Percentiles rank a stretch among this genome's conserved stretches.
phyloP scores from a whole-genome alignment of 1,140 invertebrate species.

The Spodoptera litura region DNA sequence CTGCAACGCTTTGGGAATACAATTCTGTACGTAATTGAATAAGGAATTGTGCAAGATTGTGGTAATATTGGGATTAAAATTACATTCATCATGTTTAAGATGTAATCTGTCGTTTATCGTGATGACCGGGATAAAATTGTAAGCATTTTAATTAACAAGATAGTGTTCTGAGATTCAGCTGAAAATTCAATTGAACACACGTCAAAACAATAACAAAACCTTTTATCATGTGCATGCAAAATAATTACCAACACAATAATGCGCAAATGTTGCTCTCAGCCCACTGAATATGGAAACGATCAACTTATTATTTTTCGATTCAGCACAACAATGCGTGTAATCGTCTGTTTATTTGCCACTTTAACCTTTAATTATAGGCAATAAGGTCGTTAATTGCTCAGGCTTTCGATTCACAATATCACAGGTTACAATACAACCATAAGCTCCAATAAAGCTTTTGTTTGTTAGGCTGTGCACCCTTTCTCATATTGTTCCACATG shows the following conservation, averaged over 20 bases:
- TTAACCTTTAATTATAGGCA: slow-evolving; percentile 23
- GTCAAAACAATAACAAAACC: slow-evolving; percentile 39
- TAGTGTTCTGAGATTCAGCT: no score
- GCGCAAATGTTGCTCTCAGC: slow-evolving; percentile 37
- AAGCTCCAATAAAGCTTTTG: slow-evolving; percentile 61
- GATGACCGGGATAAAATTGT: no score
- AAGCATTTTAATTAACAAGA: no score
- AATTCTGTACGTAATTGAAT: neutral
- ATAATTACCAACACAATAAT: slow-evolving; percentile 42
- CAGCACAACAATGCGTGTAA: slow-evolving; percentile 46
- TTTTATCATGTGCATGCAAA: slow-evolving; percentile 40
- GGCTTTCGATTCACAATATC: slow-evolving; percentile 46
- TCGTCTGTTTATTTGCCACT: slow-evolving; percentile 24
- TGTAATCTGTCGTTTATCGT: no score
- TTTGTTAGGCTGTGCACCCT: slow-evolving; percentile 65
- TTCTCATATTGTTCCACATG: slow-evolving; percentile 78
- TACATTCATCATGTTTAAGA: no score
- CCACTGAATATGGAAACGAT: slow-evolving; percentile 43
- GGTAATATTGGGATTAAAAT: neutral
- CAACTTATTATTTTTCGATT: slow-evolving; percentile 49
- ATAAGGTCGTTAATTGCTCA: slow-evolving; percentile 40
- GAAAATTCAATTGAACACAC: slow-evolving; percentile 6
- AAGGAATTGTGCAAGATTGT: slow-evolving; percentile 17
- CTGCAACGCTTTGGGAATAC: slow-evolving; percentile 13
- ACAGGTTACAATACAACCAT: slow-evolving; percentile 52